Conservation (phyloP, 2,888 invertebrate genomes). For the Mythimna lalbum region DNA sequence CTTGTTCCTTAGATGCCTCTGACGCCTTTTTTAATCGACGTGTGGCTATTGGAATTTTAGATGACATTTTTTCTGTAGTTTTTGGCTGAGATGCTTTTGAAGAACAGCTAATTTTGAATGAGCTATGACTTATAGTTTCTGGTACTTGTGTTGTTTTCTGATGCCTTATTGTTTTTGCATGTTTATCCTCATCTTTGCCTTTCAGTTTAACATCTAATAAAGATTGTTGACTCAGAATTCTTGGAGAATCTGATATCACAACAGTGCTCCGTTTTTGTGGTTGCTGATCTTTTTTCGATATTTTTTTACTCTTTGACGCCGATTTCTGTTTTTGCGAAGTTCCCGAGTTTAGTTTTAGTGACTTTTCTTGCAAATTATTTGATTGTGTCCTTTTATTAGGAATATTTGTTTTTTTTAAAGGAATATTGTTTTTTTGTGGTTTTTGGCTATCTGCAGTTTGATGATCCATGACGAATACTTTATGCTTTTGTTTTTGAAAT, state of each 20-base stretch:
- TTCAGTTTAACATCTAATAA: not conserved
- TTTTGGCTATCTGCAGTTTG: too few relatives aligned
- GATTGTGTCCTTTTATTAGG: not conserved
- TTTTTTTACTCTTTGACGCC: not conserved
- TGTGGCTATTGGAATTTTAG: not conserved
- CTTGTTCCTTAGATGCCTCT: not conserved
- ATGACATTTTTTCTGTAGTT: not conserved
- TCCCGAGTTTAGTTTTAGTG: not conserved
- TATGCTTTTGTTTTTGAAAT: slow-evolving; percentile 2
- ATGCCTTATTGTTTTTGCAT: not conserved
- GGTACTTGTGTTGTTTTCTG: not conserved
- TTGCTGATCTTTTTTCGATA: not conserved
- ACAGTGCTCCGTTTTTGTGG: not conserved
- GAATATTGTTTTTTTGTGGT: not conserved
- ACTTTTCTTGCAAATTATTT: not conserved
- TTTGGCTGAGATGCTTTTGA: not conserved
- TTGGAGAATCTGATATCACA: not conserved
- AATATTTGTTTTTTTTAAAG: not conserved
- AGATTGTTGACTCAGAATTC: too few relatives aligned
- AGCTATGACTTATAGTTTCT: not conserved
- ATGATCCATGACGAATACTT: not conserved
- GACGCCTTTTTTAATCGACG: not conserved
- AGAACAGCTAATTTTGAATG: not conserved
- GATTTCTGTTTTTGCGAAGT: not conserved
- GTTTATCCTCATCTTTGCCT: not conserved